A percentile compares a stretch with the other conserved stretches of the same genome.
phyloP scores from a whole-genome alignment of 2,113 vertebrate species.

The Triplophysa rosa region DNA sequence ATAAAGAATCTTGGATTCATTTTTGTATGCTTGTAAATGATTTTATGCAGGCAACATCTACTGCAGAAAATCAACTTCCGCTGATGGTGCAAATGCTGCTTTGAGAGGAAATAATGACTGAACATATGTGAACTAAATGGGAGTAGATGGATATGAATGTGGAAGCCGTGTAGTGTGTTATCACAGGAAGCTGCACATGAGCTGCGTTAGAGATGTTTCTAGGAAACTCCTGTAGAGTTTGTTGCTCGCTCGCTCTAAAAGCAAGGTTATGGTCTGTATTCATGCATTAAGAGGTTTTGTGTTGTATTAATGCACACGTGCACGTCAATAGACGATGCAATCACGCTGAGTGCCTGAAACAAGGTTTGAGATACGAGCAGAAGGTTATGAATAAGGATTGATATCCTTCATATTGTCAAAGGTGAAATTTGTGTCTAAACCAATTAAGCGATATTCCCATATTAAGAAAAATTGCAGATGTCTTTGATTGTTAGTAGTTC shows the following conservation, averaged over 20 bases:
- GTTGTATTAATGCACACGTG: neutral
- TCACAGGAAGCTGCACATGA: neutral
- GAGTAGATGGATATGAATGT: neutral
- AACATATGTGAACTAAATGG: neutral
- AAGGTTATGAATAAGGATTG: neutral
- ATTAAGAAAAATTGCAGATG: no score
- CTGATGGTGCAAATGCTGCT: neutral
- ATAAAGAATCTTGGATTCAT: neutral
- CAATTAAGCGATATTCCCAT: no score
- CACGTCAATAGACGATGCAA: constrained; percentile 6
- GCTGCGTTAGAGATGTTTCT: neutral
- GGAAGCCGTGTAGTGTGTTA: neutral
- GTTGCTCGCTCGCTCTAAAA: neutral
- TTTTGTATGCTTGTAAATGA: neutral
- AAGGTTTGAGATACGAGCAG: neutral
- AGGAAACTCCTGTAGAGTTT: neutral
- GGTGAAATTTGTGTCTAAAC: neutral
- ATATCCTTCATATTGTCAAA: neutral
- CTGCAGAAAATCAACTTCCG: neutral
- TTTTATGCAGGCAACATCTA: neutral
- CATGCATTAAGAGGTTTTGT: neutral
- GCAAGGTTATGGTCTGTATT: neutral
- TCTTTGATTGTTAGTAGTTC: no score
- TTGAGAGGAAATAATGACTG: neutral
- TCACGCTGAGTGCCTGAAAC: neutral